Conservation (phyloP, 2,113 vertebrate genomes). For the Hippocampus comes region DNA sequence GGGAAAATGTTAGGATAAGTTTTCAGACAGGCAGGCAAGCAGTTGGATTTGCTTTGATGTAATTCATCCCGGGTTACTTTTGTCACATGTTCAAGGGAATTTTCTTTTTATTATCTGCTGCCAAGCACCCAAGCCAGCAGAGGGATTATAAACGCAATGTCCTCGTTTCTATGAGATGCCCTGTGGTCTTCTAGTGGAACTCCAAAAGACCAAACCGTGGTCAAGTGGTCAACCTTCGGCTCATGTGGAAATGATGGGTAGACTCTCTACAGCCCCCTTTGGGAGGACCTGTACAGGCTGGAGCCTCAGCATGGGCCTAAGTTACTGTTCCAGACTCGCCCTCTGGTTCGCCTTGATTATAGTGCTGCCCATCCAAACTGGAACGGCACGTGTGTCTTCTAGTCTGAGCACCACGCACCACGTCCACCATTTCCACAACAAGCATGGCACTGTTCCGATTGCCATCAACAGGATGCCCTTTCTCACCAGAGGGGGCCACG, state of each 20-base stretch:
- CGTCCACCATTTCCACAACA: conserved; percentile 94
- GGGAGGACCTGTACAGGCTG: conserved; percentile 52
- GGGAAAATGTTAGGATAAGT: conserved; percentile 37
- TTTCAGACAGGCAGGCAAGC: neutral
- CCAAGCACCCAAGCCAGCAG: conserved; percentile 15
- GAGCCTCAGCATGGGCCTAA: conserved; percentile 67
- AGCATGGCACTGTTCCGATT: conserved; percentile 88
- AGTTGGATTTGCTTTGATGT: conserved; percentile 35
- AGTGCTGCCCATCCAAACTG: conserved; percentile 69
- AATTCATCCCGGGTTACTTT: conserved; percentile 15
- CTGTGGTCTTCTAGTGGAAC: conserved; percentile 58
- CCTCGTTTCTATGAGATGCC: conserved; percentile 67
- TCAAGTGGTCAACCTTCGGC: conserved; percentile 45
- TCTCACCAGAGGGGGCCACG: conserved; percentile 87
- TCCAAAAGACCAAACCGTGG: conserved; percentile 50
- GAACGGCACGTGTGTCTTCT: conserved; percentile 87
- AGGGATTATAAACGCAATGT: conserved; percentile 60
- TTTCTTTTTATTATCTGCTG: conserved; percentile 11
- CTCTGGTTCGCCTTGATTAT: conserved; percentile 70
- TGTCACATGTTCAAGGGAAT: conserved; percentile 27
- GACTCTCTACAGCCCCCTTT: conserved; percentile 48
- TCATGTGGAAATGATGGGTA: conserved; percentile 59
- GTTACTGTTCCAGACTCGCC: conserved; percentile 68
- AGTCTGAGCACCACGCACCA: conserved; percentile 94
- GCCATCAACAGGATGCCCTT: conserved; percentile 95